Conservation (phyloP, 2,888 invertebrate species). For the Cordilura impudica region DNA sequence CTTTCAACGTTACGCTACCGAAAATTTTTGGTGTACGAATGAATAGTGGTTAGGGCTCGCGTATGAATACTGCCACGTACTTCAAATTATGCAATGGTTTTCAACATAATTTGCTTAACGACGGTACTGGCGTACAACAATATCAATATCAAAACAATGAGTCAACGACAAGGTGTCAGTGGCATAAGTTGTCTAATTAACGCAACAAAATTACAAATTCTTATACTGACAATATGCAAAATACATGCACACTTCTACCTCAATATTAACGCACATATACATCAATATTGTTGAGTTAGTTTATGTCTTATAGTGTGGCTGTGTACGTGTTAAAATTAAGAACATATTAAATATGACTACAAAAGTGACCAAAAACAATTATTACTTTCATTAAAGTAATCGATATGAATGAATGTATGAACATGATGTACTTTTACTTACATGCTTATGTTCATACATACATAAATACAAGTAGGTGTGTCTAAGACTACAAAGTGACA, state of each 20-base stretch:
- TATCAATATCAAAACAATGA: conserved; percentile 39
- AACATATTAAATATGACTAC: conserved; percentile 3
- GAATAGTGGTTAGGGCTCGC: too few species aligned
- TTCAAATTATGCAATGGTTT: conserved; percentile 54
- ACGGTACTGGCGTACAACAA: neutral
- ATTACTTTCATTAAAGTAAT: neutral
- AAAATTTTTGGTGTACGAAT: too few species aligned
- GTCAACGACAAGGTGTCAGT: conserved; percentile 55
- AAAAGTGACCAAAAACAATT: conserved; percentile 13
- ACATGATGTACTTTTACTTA: neutral
- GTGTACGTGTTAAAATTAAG: neutral
- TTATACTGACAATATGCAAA: neutral
- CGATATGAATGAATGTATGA: neutral
- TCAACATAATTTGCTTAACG: conserved; percentile 53
- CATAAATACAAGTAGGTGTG: too few species aligned
- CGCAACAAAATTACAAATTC: conserved; percentile 57
- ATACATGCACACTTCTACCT: neutral
- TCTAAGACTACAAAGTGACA: too few species aligned
- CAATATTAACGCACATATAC: neutral
- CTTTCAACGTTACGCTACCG: too few species aligned
- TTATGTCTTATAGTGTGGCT: neutral
- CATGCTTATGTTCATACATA: too few species aligned
- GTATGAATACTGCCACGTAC: conserved; percentile 50
- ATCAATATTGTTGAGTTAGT: neutral
- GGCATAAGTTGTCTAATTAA: conserved; percentile 60